phyloP scores from a whole-genome alignment of 2,888 invertebrate genomes.

The Rhimphoctona megacephalus region DNA sequence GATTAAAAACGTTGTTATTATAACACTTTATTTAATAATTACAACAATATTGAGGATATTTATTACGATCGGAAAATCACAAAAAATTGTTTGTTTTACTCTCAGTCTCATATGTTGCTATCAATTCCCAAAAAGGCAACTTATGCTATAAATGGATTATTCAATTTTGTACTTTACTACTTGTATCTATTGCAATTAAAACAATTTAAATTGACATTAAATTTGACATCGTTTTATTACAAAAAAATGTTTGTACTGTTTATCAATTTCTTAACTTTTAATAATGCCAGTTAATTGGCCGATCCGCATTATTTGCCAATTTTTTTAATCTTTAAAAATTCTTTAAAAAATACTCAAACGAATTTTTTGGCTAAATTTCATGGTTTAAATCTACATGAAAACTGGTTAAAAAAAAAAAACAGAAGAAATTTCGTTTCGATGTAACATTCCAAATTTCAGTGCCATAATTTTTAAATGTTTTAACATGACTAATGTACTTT shows the following conservation, averaged over 20 bases:
- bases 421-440: neutral
- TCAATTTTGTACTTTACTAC: neutral
- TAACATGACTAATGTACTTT: neutral
- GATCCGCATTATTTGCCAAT: no score
- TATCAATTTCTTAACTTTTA: neutral
- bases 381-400: neutral
- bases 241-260: neutral
- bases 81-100: neutral
- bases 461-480: neutral
- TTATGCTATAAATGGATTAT: neutral
- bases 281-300: neutral
- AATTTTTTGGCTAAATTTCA: neutral
- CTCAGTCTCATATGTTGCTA: neutral
- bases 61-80: neutral
- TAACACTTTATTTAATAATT: neutral
- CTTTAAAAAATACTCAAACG: neutral
- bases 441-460: neutral
- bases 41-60: neutral
- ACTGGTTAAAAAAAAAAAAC: neutral
- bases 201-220: neutral
- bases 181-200: neutral
- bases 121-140: neutral
- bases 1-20: conserved; percentile 3
- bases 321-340: neutral
- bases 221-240: no score